A percentile compares a stretch with the other conserved stretches of the same genome.
Evolutionary conservation across 2,797 vertebrate genomes (phyloP).

Genomic region (Hypotaenidia philippensis): DNA sequence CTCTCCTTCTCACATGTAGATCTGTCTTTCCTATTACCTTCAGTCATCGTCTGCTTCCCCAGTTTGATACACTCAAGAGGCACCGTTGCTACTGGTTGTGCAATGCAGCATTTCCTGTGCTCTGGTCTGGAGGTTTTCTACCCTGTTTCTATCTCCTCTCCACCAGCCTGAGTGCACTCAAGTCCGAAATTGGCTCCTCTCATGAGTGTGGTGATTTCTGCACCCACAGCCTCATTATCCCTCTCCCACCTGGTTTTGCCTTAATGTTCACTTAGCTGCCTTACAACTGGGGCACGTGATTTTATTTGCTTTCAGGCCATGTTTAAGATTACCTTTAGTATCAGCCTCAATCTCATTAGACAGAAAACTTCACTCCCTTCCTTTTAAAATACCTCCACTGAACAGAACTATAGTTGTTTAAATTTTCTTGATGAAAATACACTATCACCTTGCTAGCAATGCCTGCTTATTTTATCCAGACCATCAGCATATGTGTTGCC

Average conservation of each 20-base stretch:
- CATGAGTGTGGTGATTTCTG: slow-evolving; percentile 25
- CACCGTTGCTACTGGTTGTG: background rate
- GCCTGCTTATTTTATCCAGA: background rate
- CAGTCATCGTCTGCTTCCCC: background rate
- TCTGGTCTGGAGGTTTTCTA: background rate
- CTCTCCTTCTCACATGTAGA: background rate
- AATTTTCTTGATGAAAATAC: background rate
- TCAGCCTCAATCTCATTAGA: background rate
- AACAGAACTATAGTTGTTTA: background rate
- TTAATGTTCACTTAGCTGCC: background rate
- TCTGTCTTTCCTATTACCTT: background rate
- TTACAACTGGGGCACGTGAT: background rate
- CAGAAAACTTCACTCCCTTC: background rate
- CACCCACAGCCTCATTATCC: background rate
- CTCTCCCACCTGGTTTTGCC: slow-evolving; percentile 7
- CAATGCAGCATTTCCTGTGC: background rate
- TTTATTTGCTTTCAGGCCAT: slow-evolving; percentile 23
- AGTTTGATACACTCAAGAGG: background rate
- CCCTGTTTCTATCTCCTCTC: background rate
- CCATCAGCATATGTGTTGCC: background rate
- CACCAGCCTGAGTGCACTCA: slow-evolving; percentile 8
- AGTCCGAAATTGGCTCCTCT: slow-evolving; percentile 54
- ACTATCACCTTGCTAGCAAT: background rate
- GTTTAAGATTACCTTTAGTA: slow-evolving; percentile 8
- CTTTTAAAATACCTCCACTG: background rate